Conservation (phyloP, 2,113 vertebrate genomes). For the Crotalus viridis region DNA sequence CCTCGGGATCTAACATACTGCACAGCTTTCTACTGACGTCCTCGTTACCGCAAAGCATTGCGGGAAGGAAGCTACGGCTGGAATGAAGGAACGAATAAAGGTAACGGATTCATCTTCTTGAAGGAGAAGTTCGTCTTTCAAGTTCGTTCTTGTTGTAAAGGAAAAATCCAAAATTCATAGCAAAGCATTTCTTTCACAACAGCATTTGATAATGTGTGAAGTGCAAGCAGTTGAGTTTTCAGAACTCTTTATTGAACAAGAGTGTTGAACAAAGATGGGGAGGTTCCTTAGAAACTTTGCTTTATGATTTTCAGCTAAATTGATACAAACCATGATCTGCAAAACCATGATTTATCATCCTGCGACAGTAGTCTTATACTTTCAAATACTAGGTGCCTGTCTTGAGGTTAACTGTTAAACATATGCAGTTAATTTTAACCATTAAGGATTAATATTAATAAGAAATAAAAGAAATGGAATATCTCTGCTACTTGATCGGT, state of each 20-base stretch:
- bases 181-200: background rate
- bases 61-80: conserved; percentile 47
- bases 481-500: background rate
- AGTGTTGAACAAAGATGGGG: background rate
- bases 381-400: background rate
- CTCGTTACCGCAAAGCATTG: background rate
- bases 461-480: background rate
- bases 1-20: conserved; percentile 67
- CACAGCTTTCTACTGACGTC: background rate
- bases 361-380: background rate
- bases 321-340: background rate
- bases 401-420: background rate
- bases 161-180: background rate
- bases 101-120: background rate
- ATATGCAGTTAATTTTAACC: background rate
- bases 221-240: background rate
- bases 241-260: background rate
- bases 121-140: background rate
- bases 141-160: background rate
- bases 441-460: background rate
- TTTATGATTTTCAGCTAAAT: background rate
- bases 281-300: background rate
- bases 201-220: background rate
- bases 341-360: background rate
- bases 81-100: background rate